Evolutionary conservation across 1,140 invertebrate genomes (phyloP).

Genomic region (Ceratitis capitata): DNA sequence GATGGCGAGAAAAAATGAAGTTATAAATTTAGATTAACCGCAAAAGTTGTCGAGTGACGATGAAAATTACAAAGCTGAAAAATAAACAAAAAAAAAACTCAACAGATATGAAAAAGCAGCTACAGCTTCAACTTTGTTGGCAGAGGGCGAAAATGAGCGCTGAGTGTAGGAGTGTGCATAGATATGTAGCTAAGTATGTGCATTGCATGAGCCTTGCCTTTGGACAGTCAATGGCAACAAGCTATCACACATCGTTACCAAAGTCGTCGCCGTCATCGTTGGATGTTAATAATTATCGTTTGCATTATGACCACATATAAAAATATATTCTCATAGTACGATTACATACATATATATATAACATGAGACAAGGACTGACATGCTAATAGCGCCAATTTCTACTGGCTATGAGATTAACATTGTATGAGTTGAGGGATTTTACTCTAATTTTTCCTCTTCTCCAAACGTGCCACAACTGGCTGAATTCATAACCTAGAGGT

Average conservation of each 20-base stretch:
- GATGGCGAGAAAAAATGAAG: not conserved
- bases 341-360: not conserved
- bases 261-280: not conserved
- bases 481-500: not conserved
- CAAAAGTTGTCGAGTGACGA: not conserved
- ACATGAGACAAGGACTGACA: not conserved
- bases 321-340: too few species aligned
- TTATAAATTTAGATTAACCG: constrained; percentile 26
- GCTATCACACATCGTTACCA: not conserved
- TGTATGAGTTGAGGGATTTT: not conserved
- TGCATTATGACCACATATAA: not conserved
- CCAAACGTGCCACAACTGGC: not conserved
- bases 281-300: constrained; percentile 23
- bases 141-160: too few species aligned
- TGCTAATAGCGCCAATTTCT: not conserved
- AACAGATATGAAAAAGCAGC: not conserved
- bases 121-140: not conserved
- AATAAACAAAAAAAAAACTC: not conserved
- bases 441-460: not conserved
- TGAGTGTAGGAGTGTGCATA: too few species aligned
- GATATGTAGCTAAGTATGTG: too few species aligned
- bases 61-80: not conserved
- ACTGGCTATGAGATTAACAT: not conserved
- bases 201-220: not conserved
- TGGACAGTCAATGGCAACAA: not conserved